These are phyloP conservation scores for Chauna torquata DNA, from an alignment of 2,113 vertebrate genomes.

Conservation along the genomic window DNA sequence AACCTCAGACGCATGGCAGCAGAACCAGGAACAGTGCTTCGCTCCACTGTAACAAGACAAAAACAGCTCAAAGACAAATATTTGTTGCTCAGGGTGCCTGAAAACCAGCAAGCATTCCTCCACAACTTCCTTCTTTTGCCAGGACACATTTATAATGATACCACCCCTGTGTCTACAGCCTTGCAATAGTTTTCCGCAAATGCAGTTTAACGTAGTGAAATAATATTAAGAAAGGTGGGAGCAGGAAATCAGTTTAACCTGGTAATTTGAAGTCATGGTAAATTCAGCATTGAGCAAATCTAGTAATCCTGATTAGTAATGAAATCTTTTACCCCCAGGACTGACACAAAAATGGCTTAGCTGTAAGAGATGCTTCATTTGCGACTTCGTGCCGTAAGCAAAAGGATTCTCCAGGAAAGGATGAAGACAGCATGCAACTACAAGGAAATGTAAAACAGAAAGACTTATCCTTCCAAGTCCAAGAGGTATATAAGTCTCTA, in stretches of 20 bases:
- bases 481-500: background rate
- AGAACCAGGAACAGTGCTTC: background rate
- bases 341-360: background rate
- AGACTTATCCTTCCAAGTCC: background rate
- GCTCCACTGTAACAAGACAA: background rate
- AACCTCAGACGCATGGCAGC: background rate
- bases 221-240: background rate
- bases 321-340: background rate
- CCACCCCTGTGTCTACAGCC: no score
- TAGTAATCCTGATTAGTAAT: background rate
- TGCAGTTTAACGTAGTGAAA: background rate
- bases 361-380: background rate
- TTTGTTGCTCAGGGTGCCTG: background rate
- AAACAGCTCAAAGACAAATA: background rate
- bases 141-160: background rate
- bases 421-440: background rate
- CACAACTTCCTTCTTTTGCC: background rate
- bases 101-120: background rate
- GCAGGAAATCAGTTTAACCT: background rate
- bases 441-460: background rate
- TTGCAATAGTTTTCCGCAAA: background rate
- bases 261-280: background rate
- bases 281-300: background rate
- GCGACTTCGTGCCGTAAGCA: background rate
- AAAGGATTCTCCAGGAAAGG: background rate